Evolutionary conservation across 2,888 invertebrate genomes (phyloP).

Genomic region (Plagiodera versicolora): DNA sequence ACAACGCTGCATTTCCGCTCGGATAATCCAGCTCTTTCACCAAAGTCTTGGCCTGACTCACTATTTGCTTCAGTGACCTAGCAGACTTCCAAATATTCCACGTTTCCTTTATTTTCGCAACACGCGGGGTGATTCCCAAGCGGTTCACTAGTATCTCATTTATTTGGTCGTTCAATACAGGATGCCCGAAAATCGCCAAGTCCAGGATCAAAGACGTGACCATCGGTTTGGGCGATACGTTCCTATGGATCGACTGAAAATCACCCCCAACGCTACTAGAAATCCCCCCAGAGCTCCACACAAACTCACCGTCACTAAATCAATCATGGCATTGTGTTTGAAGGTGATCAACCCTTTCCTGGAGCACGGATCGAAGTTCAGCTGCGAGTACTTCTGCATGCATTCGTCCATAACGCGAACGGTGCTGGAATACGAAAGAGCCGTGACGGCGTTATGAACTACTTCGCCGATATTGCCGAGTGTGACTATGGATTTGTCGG

Average conservation of each 20-base stretch:
- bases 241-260: slow-evolving; percentile 56
- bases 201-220: slow-evolving; percentile 60
- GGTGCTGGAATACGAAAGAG: slow-evolving; percentile 38
- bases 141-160: slow-evolving; percentile 56
- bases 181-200: slow-evolving; percentile 65
- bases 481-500: slow-evolving; percentile 66
- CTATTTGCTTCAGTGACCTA: slow-evolving; percentile 13
- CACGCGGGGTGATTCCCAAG: slow-evolving; percentile 48
- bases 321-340: slow-evolving; percentile 50
- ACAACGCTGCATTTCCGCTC: slow-evolving; percentile 38
- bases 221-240: slow-evolving; percentile 54
- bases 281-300: too few relatives aligned
- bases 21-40: slow-evolving; percentile 47
- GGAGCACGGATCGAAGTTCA: slow-evolving; percentile 29
- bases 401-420: slow-evolving; percentile 30
- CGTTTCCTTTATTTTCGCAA: slow-evolving; percentile 33
- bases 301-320: slow-evolving; percentile 42
- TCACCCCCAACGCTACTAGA: too few relatives aligned
- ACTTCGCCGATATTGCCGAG: slow-evolving; percentile 77
- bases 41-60: slow-evolving; percentile 18
- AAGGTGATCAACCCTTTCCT: slow-evolving; percentile 32
- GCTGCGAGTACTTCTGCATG: slow-evolving; percentile 26
- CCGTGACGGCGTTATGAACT: slow-evolving; percentile 46
- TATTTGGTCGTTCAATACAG: slow-evolving; percentile 61
- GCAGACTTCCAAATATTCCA: slow-evolving; percentile 40